Conservation (phyloP, 92 coral and sea anemone species). For the Phenganax stokvisi region DNA sequence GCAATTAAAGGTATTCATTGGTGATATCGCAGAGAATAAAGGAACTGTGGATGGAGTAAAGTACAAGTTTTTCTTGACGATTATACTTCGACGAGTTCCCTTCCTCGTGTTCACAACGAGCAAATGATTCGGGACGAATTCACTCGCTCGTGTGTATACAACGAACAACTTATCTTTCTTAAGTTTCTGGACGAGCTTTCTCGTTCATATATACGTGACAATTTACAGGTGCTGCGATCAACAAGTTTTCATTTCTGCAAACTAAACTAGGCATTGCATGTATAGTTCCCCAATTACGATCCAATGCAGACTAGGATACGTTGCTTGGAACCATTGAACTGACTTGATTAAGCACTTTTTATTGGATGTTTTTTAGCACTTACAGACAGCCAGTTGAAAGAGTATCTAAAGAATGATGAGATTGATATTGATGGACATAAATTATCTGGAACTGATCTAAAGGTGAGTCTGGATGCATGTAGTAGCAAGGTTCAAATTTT, state of each 20-base stretch:
- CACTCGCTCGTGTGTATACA: too few relatives aligned
- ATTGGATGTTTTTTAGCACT: constrained; percentile 48
- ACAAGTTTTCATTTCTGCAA: background rate
- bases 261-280: background rate
- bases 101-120: too few relatives aligned
- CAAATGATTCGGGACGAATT: too few relatives aligned
- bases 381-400: constrained; percentile 71
- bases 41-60: too few relatives aligned
- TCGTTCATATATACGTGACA: background rate
- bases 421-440: constrained; percentile 71
- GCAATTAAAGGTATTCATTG: constrained; percentile 67
- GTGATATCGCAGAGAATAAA: too few relatives aligned
- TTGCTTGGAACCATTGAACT: too few relatives aligned
- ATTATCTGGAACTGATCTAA: constrained; percentile 74
- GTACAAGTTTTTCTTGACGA: too few relatives aligned
- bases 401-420: constrained; percentile 68
- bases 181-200: background rate
- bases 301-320: too few relatives aligned
- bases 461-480: constrained; percentile 38
- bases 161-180: too few relatives aligned
- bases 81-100: too few relatives aligned
- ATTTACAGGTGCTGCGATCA: background rate
- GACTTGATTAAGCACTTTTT: too few relatives aligned
- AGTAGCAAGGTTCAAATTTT: background rate
- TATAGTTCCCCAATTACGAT: too few relatives aligned